Base-by-base conservation (phyloP, 2,888 invertebrate genomes). In the Atrina japonica region DNA sequence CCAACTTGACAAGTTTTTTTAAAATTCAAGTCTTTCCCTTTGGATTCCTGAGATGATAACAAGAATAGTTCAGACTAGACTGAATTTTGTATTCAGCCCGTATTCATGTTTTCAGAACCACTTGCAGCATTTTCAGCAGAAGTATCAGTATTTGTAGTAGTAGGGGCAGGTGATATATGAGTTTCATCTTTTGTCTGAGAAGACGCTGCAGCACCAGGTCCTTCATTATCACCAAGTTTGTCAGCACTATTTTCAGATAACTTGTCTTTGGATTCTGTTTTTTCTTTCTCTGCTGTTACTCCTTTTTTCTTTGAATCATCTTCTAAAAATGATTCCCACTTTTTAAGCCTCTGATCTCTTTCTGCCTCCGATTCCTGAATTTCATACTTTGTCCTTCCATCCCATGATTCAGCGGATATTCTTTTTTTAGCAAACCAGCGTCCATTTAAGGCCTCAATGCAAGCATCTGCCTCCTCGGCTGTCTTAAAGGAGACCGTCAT, bases 361-460 rank as follows among this genome's bases (percentile, higher is more conserved):
- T 98, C 96, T 56, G 95, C 94, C 88, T 96, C 97, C 0, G 97
- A 97, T 92, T 99, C 99, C 64, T 94, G 94, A 84, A 97, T 94
- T 90, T 94, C 95, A 91, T 95, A 97, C 90, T 97, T 98, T 0
- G 97, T 96, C 89, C 95, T 95, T 21, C 99, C 99, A 92, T 99
- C 98, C 96, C 97, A 99, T 76, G 95, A 94, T 88, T 95, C 95
- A 3, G 97, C 98, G 3, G 93, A 93, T 30, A 99, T 93, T 90
- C 95, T 93, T 45, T 96, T 92, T 88, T 97, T 94, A 9, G 95
- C 96, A 91, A 98, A 97, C 94, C 95, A 96, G 45, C 98, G 93
- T 1, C 96, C 96, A 90, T 98, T 95, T 87, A 99, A 93, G 79
- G 96, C 93, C 80, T 93, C 93, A 14, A 99, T 94, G 58, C 97